Evolutionary conservation across 2,888 invertebrate genomes (phyloP).

Genomic region (Arrhopalites spinosus): DNA sequence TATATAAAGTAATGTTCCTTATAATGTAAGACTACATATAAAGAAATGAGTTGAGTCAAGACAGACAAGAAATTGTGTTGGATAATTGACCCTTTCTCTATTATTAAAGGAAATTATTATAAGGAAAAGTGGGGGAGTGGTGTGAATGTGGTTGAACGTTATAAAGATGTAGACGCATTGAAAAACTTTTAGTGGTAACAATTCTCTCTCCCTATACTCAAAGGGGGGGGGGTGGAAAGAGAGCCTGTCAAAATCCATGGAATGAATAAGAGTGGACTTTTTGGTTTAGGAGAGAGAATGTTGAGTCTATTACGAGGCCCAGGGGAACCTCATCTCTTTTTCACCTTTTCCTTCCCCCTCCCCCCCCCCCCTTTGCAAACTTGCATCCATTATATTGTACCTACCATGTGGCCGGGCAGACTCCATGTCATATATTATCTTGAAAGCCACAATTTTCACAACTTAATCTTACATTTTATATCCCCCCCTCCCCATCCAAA

Average conservation of each 20-base stretch:
- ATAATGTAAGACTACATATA: too few relatives aligned
- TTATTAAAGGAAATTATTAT: background rate
- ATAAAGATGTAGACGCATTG: too few relatives aligned
- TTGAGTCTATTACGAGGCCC: constrained; percentile 30
- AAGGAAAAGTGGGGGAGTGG: background rate
- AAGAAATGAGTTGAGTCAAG: too few relatives aligned
- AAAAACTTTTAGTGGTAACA: too few relatives aligned
- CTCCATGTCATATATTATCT: too few relatives aligned
- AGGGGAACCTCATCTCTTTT: constrained; percentile 11
- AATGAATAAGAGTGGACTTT: constrained; percentile 20
- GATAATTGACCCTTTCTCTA: constrained; percentile 23
- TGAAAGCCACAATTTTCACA: too few relatives aligned
- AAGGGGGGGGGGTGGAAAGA: background rate
- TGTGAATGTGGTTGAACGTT: too few relatives aligned
- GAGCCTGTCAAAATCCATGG: constrained; percentile 30
- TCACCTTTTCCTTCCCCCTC: constrained; percentile 9
- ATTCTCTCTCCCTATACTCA: too few relatives aligned
- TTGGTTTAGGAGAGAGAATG: constrained; percentile 1
- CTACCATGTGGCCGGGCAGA: background rate
- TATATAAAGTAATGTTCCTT: too few relatives aligned
- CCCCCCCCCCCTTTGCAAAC: background rate
- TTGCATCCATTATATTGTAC: background rate
- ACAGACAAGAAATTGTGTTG: too few relatives aligned
- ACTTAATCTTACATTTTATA: too few relatives aligned
- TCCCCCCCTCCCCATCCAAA: too few relatives aligned